phyloP scores from a whole-genome alignment of 92 coral and sea anemone genomes.

The Epizoanthus illoricatus region DNA sequence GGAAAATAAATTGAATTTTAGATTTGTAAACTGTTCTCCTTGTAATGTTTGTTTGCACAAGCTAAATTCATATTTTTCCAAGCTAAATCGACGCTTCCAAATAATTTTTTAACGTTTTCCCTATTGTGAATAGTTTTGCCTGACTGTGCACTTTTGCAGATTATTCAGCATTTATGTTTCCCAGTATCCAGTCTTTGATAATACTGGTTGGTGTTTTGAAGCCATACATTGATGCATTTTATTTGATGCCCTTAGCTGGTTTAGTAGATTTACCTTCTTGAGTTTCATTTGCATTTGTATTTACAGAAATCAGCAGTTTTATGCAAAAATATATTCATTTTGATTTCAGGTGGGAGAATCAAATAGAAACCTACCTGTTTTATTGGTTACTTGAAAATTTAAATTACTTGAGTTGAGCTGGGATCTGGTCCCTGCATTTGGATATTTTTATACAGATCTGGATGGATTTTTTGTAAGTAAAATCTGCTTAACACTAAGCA shows the following conservation, averaged over 20 bases:
- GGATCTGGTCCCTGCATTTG: neutral
- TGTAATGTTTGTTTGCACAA: conserved; percentile 29
- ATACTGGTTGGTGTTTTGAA: neutral
- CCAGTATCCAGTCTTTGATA: neutral
- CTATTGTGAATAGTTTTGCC: neutral
- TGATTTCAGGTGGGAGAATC: neutral
- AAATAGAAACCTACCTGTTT: neutral
- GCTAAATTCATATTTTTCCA: conserved; percentile 33
- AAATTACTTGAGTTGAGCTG: neutral
- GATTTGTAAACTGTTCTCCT: neutral
- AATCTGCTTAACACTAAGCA: neutral
- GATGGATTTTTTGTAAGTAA: neutral
- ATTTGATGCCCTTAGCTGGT: neutral
- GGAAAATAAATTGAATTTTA: conserved; percentile 2
- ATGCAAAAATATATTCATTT: neutral
- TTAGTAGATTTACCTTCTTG: neutral
- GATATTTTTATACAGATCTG: neutral
- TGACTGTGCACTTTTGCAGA: neutral
- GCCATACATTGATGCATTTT: conserved; percentile 3
- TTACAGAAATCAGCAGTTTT: neutral
- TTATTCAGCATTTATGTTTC: neutral
- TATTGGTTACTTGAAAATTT: neutral
- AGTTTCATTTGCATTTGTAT: conserved; percentile 6
- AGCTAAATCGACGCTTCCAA: conserved; percentile 25
- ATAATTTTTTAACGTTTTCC: neutral